These are phyloP conservation scores for Grammomys dolichurus DNA, from an alignment of 2,113 vertebrate species.

Conservation along the genomic window DNA sequence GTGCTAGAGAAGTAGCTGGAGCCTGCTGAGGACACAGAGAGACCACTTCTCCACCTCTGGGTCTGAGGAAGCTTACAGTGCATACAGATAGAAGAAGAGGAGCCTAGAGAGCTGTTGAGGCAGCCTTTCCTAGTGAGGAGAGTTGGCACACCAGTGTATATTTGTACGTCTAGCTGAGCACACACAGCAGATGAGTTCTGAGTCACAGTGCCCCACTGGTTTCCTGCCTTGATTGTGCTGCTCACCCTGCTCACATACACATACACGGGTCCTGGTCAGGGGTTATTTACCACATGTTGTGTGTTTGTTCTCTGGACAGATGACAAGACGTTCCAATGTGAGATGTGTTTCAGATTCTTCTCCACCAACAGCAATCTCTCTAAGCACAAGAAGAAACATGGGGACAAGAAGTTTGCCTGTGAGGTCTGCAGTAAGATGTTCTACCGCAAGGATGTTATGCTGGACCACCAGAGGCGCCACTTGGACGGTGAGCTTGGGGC, in stretches of 20 bases:
- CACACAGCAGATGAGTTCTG: not conserved
- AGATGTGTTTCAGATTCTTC: constrained; percentile 99
- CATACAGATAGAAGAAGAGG: not conserved
- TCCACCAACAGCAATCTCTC: constrained; percentile 99
- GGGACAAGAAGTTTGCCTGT: constrained; percentile 98
- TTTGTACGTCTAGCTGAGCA: not conserved
- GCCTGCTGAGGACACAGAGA: not conserved
- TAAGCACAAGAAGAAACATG: constrained; percentile 99
- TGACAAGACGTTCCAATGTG: constrained; percentile 99
- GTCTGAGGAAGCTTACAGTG: not conserved
- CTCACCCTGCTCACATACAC: too few species aligned
- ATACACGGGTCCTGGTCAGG: not conserved
- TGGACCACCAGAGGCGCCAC: constrained; percentile 97
- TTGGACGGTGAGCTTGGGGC: constrained; percentile 90
- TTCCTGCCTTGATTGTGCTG: not conserved
- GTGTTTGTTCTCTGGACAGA: constrained; percentile 87
- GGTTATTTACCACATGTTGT: not conserved
- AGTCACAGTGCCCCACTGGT: not conserved
- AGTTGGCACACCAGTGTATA: not conserved
- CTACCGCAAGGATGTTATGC: constrained; percentile 98
- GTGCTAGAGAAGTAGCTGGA: not conserved
- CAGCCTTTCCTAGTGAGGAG: too few species aligned
- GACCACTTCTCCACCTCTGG: too few species aligned
- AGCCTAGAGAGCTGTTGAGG: not conserved
- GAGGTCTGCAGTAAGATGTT: constrained; percentile 99